Base-by-base conservation (phyloP, 2,113 vertebrate genomes). In the Tapirus terrestris region DNA sequence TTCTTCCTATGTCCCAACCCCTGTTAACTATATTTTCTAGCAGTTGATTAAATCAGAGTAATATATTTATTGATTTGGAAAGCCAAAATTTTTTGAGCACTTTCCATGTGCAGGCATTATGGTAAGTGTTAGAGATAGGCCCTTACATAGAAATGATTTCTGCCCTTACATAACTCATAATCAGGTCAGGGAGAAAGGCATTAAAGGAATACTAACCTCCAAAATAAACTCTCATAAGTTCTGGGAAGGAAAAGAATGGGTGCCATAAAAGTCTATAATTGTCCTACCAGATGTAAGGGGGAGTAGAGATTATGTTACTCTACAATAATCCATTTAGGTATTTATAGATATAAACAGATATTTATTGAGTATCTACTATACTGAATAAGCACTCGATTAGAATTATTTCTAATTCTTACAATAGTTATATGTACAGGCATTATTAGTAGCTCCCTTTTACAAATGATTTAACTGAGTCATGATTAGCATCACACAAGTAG, bases 391-490 rank as follows among this genome's bases (percentile, higher is more conserved):
- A 83, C 17, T 60, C 6, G 1, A 75, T 75, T 81, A 91, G 29
- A 79, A 43, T 86, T 81, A 77, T 86, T 86, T 96, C 29, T 87
- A 96, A 95, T 96, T 94, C 77, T 89, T 97, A 63, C 9, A 90
- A 76, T 17, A 88, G 45, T 48, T 79, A 17, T 48, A 77, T 39
- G 65, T 81, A 58, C 51, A 84, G 70, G 21, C 39, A 94, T 63
- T 58, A 68, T 65, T 76, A 76, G 27, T 70, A 96, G 67, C 39
- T 68, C n/a, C 56, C 56, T 94, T 92, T 96, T 89, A 94, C 75
- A 91, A 84, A 84, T 68, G 63, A 82, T 68, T 61, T 75, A 70
- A 70, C 23, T 60, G 31, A 81, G 12, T 95, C 29, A 76, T 56
- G 33, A 94, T 81, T 92, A 92, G 53, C 27, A 53, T 85, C 53